Conservation (phyloP, 2,888 invertebrate genomes). For the Andrena bicolor region DNA sequence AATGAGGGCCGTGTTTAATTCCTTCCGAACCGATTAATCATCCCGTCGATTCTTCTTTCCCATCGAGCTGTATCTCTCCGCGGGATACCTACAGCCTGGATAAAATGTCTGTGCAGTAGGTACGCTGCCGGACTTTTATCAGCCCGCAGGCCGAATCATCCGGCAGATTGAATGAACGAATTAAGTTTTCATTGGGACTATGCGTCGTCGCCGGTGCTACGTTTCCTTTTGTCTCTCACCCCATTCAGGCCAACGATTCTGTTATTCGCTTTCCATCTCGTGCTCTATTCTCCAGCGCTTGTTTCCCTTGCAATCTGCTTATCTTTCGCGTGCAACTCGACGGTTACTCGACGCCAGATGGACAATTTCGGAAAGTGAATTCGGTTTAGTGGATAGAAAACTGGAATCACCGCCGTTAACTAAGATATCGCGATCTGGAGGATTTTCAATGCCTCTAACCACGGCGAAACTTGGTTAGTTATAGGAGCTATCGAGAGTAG, state of each 20-base stretch:
- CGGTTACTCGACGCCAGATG: not conserved
- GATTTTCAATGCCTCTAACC: slow-evolving; percentile 2
- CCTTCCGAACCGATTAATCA: slow-evolving; percentile 39
- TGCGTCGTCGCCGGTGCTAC: slow-evolving; percentile 40
- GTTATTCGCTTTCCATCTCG: not conserved
- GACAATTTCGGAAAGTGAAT: not conserved
- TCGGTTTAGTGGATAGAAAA: not conserved
- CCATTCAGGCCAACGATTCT: slow-evolving; percentile 3
- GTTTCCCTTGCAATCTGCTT: not conserved
- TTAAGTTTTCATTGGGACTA: slow-evolving; percentile 70
- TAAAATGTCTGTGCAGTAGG: slow-evolving; percentile 18
- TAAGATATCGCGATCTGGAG: not conserved
- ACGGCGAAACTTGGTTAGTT: slow-evolving; percentile 9
- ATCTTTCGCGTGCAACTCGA: not conserved
- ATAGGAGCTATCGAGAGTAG: not conserved
- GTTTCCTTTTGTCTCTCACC: slow-evolving; percentile 35
- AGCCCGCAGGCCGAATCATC: slow-evolving; percentile 56
- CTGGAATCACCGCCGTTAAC: not conserved
- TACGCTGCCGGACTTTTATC: slow-evolving; percentile 56
- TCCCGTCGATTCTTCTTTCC: slow-evolving; percentile 17
- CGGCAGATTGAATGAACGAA: slow-evolving; percentile 70
- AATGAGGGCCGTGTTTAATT: slow-evolving; percentile 13
- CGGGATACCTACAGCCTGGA: slow-evolving; percentile 17
- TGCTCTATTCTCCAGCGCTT: not conserved
- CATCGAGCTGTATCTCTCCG: not conserved